A percentile compares a stretch with the other conserved stretches of the same genome.
phyloP scores from a whole-genome alignment of 2,888 invertebrate species.

The Litoditis marina region DNA sequence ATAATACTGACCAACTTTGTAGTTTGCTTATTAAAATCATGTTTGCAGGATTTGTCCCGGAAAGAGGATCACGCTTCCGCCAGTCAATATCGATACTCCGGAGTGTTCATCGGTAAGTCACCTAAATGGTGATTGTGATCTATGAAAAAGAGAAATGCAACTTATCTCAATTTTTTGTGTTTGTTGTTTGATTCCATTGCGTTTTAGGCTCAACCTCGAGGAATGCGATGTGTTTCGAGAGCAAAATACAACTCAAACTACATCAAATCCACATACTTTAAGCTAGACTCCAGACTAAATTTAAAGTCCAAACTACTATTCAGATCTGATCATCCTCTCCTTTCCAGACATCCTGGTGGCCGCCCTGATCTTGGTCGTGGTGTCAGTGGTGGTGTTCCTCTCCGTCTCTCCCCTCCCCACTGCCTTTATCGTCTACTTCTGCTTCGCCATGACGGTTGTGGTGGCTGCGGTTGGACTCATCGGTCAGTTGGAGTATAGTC shows the following conservation, averaged over 20 bases:
- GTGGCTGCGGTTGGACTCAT: slow-evolving; percentile 34
- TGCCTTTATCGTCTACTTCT: slow-evolving; percentile 36
- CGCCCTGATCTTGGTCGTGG: slow-evolving; percentile 69
- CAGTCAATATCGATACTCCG: slow-evolving; percentile 52
- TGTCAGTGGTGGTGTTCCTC: slow-evolving; percentile 49
- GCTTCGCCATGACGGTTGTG: slow-evolving; percentile 29
- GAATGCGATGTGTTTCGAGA: too few species aligned
- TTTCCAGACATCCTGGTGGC: slow-evolving; percentile 76
- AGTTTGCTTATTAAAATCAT: too few species aligned
- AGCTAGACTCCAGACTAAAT: too few species aligned
- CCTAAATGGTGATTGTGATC: slow-evolving; percentile 12
- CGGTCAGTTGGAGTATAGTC: slow-evolving; percentile 12
- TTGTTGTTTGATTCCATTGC: too few species aligned
- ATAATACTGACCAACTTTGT: neutral
- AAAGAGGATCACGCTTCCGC: slow-evolving; percentile 6
- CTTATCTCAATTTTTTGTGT: too few species aligned
- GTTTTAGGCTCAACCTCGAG: too few species aligned
- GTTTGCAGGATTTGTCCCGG: too few species aligned
- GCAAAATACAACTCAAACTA: too few species aligned
- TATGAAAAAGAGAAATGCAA: too few species aligned
- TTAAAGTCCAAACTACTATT: too few species aligned
- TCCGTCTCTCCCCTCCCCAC: slow-evolving; percentile 27
- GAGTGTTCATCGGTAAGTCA: slow-evolving; percentile 64
- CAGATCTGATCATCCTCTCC: slow-evolving; percentile 63
- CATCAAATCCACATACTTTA: too few species aligned